Conservation (phyloP, 2,113 vertebrate species). For the Anas platyrhynchos region DNA sequence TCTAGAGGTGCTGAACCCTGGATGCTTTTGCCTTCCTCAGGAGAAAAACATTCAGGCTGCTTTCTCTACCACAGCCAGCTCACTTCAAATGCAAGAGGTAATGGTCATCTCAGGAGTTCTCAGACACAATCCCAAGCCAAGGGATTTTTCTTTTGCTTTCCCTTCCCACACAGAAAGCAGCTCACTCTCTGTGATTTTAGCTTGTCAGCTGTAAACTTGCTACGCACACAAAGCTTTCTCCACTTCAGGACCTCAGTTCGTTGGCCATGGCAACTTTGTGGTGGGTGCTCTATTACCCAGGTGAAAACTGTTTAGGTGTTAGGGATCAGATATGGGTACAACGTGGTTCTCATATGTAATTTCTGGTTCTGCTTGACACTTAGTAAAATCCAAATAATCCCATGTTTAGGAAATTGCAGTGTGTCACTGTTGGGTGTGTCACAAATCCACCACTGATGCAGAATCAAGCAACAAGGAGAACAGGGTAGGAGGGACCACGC, state of each 20-base stretch:
- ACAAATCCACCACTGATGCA: not conserved
- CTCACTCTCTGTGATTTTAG: not conserved
- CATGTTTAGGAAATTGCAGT: not conserved
- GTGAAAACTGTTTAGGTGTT: not conserved
- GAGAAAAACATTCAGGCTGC: not conserved
- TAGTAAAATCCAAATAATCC: not conserved
- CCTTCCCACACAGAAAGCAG: not conserved
- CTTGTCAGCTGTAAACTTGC: constrained; percentile 1
- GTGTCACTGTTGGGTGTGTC: not conserved
- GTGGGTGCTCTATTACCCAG: not conserved
- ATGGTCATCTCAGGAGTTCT: not conserved
- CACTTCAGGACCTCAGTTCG: not conserved
- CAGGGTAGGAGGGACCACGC: not conserved
- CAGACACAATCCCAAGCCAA: not conserved
- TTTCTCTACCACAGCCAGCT: not conserved
- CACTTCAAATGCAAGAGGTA: not conserved
- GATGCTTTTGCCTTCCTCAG: not conserved
- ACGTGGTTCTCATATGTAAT: not conserved
- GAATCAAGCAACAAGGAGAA: not conserved
- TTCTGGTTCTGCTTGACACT: not conserved
- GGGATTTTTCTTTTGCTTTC: not conserved
- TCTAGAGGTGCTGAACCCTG: not conserved
- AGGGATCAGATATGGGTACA: not conserved
- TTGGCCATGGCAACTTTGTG: not conserved
- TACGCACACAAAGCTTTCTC: not conserved